Evolutionary conservation across 2,797 vertebrate genomes (phyloP).

Genomic region (Philypnodon macrostomus): DNA sequence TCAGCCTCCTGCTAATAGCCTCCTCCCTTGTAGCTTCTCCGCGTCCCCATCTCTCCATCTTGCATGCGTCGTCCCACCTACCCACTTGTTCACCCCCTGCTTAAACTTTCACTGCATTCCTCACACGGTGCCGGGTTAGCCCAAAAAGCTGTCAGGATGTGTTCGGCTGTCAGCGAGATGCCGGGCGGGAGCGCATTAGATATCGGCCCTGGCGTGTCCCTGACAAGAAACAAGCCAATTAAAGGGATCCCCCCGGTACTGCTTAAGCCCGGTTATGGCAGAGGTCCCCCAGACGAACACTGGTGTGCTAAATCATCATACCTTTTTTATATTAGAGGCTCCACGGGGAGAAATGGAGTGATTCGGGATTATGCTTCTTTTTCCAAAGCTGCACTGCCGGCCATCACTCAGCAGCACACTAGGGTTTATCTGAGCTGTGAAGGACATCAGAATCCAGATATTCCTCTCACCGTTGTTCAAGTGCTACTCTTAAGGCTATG

Average conservation of each 20-base stretch:
- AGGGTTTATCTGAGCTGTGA: conserved; percentile 59
- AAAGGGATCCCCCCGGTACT: conserved; percentile 75
- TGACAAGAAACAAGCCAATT: conserved; percentile 81
- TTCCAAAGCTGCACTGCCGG: conserved; percentile 36
- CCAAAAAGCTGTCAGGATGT: conserved; percentile 70
- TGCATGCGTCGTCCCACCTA: conserved; percentile 44
- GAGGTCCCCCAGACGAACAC: conserved; percentile 71
- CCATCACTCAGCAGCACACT: conserved; percentile 55
- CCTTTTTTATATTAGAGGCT: conserved; percentile 66
- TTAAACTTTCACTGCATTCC: conserved; percentile 51
- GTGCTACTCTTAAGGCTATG: conserved; percentile 48
- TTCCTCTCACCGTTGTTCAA: conserved; percentile 37
- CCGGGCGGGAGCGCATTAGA: conserved; percentile 66
- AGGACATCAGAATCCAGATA: conserved; percentile 55
- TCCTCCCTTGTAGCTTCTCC: conserved; percentile 36
- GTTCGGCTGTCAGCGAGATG: conserved; percentile 70
- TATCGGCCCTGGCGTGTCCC: conserved; percentile 72
- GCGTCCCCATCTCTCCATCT: conserved; percentile 29
- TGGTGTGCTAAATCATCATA: conserved; percentile 69
- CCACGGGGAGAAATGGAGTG: conserved; percentile 60
- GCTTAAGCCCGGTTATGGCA: conserved; percentile 78
- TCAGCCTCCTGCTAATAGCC: conserved; percentile 52
- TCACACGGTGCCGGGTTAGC: conserved; percentile 54
- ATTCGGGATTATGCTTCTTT: conserved; percentile 60
- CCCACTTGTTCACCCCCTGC: conserved; percentile 15